Percentiles rank a stretch among this genome's conserved stretches.
Evolutionary conservation across 2,888 invertebrate genomes (phyloP).

Genomic region (Syritta pipiens): DNA sequence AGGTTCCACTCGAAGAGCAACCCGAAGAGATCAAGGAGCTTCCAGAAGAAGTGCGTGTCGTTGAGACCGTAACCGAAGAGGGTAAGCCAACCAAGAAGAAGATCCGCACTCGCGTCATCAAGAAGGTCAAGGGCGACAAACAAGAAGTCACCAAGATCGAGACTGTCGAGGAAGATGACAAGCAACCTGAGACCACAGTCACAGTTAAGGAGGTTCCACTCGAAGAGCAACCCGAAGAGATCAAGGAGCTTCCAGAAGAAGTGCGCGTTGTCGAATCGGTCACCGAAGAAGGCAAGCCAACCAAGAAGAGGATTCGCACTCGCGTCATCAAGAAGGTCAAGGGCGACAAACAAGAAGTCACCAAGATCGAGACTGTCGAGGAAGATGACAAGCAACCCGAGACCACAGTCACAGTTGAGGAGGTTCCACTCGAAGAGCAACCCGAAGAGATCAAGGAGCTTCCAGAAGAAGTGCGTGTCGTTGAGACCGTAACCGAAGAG

Average conservation of each 20-base stretch:
- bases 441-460: not conserved
- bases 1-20: not conserved
- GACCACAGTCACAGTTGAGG: slow-evolving; percentile 8
- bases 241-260: not conserved
- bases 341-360: slow-evolving; percentile 16
- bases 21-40: slow-evolving; percentile 1
- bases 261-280: slow-evolving; percentile 1
- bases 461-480: slow-evolving; percentile 4
- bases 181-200: not conserved
- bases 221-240: not conserved
- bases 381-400: slow-evolving; percentile 6
- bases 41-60: slow-evolving; percentile 2
- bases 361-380: slow-evolving; percentile 9
- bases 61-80: slow-evolving; percentile 1
- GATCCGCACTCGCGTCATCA: slow-evolving; percentile 13
- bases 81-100: slow-evolving; percentile 6
- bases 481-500: not conserved
- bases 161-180: slow-evolving; percentile 5
- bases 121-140: slow-evolving; percentile 12
- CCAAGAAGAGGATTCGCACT: slow-evolving; percentile 12
- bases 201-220: slow-evolving; percentile 4
- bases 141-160: slow-evolving; percentile 17
- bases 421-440: not conserved
- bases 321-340: slow-evolving; percentile 6
- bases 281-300: slow-evolving; percentile 7